Percentiles rank a stretch among this genome's conserved stretches.
phyloP scores from a whole-genome alignment of 1,140 invertebrate species.

The Tetragonula clypearis region DNA sequence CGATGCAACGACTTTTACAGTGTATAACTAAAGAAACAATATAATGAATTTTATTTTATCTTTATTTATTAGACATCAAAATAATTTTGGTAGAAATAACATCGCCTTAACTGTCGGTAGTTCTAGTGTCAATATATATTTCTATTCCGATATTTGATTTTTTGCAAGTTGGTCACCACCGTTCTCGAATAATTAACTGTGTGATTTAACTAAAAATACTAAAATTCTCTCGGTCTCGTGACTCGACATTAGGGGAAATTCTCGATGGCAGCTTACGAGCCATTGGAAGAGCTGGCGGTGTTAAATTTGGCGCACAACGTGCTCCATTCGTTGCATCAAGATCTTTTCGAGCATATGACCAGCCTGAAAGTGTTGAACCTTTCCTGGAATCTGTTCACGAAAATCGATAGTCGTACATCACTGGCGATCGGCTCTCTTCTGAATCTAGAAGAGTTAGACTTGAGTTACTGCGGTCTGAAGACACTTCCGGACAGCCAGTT shows the following conservation, averaged over 20 bases:
- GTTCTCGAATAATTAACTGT: not conserved
- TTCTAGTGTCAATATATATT: no score
- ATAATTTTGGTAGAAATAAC: no score
- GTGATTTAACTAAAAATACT: not conserved
- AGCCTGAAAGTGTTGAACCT: constrained; percentile 85
- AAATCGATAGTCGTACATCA: constrained; percentile 84
- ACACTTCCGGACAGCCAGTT: constrained; percentile 85
- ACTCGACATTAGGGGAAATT: constrained; percentile 83
- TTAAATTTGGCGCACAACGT: constrained; percentile 86
- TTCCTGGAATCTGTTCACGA: constrained; percentile 85
- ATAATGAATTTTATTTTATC: no score
- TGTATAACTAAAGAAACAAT: no score
- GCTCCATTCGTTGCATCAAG: constrained; percentile 85
- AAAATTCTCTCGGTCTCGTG: constrained; percentile 40
- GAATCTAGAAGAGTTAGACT: constrained; percentile 86
- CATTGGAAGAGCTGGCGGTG: constrained; percentile 83
- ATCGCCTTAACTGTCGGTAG: no score
- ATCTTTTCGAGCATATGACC: constrained; percentile 88
- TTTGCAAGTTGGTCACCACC: not conserved
- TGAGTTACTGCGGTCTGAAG: constrained; percentile 85
- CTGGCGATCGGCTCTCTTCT: constrained; percentile 85
- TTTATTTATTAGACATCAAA: no score
- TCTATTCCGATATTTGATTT: no score
- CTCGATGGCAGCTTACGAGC: constrained; percentile 82
- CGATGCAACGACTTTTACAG: no score